Evolutionary conservation across 2,888 invertebrate genomes (phyloP), one percentile per base, ranked within the genome.

Genomic region (Smittia sp.): DNA sequence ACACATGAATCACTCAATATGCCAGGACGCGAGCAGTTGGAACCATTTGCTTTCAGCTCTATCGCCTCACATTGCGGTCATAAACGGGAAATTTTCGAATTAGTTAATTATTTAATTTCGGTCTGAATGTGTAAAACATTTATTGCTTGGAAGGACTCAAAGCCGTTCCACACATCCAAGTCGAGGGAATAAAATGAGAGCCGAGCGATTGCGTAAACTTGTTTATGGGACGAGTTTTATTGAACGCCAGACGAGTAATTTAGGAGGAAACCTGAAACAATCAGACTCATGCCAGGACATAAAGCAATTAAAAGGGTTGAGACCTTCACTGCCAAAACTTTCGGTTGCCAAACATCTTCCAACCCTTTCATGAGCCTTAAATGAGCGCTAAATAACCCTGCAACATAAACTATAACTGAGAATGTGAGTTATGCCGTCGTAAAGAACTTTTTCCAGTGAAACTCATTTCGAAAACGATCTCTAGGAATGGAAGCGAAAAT

Each of bases 231-330:
- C n/a, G n/a, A n/a, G n/a, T n/a, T 32, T 32, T 32, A 32, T 32
- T 32, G 32, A 32, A 32, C 32, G 3, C 32, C 9, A 32, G 32
- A 32, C n/a, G n/a, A n/a, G n/a, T n/a, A 32, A 32, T 9, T 32
- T 32, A n/a, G 46, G 11, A 46, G 3, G 2, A 46, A 46, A 46
- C n/a, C 9, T 32, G 32, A 32, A 32, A 63, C 24, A 63, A 9
- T 6, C n/a, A 22, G 22, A n/a, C 7, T 63, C 4, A 22, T 22
- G 15, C 46, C 1, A 27, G 18, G 27, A 20, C 41, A 46, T 52
- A 69, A 72, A 72, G 72, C 54, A 72, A 72, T 72, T 72, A 72
- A 72, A 72, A 72, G 62, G 72, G 72, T 2, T n/a, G n/a, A n/a
- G n/a, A n/a, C n/a, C n/a, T n/a, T n/a, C n/a, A n/a, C n/a, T n/a